Percentiles rank a stretch among this genome's conserved stretches.
Conservation (phyloP, 2,113 vertebrate species). For the Arothron firmamentum region DNA sequence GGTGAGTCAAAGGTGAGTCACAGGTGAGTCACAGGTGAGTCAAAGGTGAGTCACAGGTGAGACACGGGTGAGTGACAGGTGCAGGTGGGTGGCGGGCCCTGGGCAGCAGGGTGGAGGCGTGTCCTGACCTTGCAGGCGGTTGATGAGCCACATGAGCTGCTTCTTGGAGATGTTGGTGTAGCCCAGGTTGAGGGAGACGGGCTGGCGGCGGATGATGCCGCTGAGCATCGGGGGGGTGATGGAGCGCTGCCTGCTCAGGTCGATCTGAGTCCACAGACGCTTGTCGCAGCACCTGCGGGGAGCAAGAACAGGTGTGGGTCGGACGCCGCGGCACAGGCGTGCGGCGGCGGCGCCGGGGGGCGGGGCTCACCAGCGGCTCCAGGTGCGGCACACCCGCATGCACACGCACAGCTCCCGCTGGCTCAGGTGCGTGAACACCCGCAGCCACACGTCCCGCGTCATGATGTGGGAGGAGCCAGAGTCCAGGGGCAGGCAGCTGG, state of each 20-base stretch:
- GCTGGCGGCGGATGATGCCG: conserved; percentile 86
- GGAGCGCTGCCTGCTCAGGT: conserved; percentile 85
- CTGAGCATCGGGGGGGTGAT: conserved; percentile 90
- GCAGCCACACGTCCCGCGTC: conserved; percentile 83
- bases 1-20: not conserved
- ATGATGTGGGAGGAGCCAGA: conserved; percentile 83
- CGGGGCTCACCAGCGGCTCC: conserved; percentile 85
- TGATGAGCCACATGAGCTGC: conserved; percentile 91
- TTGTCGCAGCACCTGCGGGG: conserved; percentile 86
- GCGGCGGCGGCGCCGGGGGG: conserved; percentile 23
- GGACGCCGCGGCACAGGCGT: too few relatives aligned
- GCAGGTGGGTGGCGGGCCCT: not conserved
- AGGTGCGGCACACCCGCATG: conserved; percentile 91
- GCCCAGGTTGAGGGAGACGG: conserved; percentile 84
- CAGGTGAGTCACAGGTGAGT: not conserved
- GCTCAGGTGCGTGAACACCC: conserved; percentile 84
- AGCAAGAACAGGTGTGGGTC: not conserved
- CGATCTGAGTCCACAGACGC: conserved; percentile 85
- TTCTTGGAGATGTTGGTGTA: conserved; percentile 92
- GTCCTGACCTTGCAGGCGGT: conserved; percentile 82
- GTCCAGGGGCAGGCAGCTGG: conserved; percentile 84
- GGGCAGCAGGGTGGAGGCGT: not conserved
- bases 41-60: too few relatives aligned
- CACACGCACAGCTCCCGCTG: conserved; percentile 86
- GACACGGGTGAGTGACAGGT: too few relatives aligned